Conservation (phyloP, 1,140 invertebrate species). For the Ctenoplectra terminalis region DNA sequence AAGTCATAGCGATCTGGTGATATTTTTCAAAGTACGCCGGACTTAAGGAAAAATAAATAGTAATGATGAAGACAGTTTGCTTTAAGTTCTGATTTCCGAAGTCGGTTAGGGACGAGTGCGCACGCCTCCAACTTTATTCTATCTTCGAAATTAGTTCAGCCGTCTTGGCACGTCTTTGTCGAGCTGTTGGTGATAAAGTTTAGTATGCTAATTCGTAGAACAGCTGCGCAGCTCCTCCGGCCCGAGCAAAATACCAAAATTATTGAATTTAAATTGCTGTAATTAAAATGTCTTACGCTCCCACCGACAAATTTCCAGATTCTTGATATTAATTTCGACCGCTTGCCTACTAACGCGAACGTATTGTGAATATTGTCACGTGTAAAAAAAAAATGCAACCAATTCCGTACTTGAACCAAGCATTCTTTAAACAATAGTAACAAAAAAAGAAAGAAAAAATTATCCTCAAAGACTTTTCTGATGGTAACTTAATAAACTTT, state of each 20-base stretch:
- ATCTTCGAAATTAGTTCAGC: conserved; percentile 83
- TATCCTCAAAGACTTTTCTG: too few species aligned
- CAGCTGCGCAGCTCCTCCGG: conserved; percentile 79
- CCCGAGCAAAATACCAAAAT: conserved; percentile 80
- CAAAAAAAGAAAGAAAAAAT: too few species aligned
- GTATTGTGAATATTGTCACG: conserved; percentile 12
- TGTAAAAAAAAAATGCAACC: conserved; percentile 5
- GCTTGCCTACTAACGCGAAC: conserved; percentile 13
- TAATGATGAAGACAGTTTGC: conserved; percentile 72
- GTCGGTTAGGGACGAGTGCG: conserved; percentile 66
- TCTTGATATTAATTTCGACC: conserved; percentile 57
- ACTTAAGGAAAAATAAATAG: conserved; percentile 68
- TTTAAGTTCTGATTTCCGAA: conserved; percentile 74
- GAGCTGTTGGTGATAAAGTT: conserved; percentile 83
- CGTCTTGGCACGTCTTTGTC: conserved; percentile 83
- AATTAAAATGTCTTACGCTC: conserved; percentile 80
- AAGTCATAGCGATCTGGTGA: neutral
- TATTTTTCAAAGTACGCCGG: neutral
- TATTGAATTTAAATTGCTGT: conserved; percentile 84
- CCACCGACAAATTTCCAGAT: conserved; percentile 57
- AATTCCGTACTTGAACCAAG: neutral
- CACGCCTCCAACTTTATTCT: conserved; percentile 81
- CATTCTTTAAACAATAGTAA: neutral
- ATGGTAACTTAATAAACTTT: too few species aligned
- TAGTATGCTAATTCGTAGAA: conserved; percentile 83